Percentiles rank a stretch among this genome's conserved stretches.
phyloP scores from a whole-genome alignment of 1,140 invertebrate species.

The Leptinotarsa lineolata region DNA sequence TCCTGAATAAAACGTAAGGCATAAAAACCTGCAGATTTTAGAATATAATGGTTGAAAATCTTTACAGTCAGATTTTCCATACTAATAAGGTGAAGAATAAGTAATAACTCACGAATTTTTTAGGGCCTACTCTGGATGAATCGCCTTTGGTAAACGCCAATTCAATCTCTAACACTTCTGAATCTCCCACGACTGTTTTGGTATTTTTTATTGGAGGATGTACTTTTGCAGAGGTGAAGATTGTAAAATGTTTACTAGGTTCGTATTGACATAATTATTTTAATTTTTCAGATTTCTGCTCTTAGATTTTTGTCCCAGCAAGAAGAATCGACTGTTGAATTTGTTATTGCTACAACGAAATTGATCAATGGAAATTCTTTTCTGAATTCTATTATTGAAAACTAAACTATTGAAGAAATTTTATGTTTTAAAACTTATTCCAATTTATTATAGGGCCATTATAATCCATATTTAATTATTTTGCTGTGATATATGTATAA shows the following conservation, averaged over 20 bases:
- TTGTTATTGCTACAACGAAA: slow-evolving; percentile 91
- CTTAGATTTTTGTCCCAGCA: slow-evolving; percentile 88
- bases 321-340: slow-evolving; percentile 90
- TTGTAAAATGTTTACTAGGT: background rate
- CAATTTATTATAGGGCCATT: too few species aligned
- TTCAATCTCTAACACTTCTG: slow-evolving; percentile 55
- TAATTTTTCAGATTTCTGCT: slow-evolving; percentile 73
- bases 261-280: background rate
- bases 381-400: slow-evolving; percentile 74
- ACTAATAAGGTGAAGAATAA: too few species aligned
- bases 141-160: slow-evolving; percentile 41
- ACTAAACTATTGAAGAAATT: slow-evolving; percentile 5
- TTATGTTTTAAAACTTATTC: too few species aligned
- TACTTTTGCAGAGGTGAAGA: slow-evolving; percentile 83
- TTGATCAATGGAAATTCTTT: slow-evolving; percentile 90
- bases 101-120: too few species aligned
- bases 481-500: too few species aligned
- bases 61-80: too few species aligned
- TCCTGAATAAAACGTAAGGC: too few species aligned
- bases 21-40: too few species aligned
- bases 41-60: too few species aligned
- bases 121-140: slow-evolving; percentile 64
- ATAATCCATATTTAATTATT: too few species aligned
- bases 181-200: slow-evolving; percentile 78
- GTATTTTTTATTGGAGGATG: slow-evolving; percentile 96